A percentile compares a stretch with the other conserved stretches of the same genome.
phyloP scores from a whole-genome alignment of 30 jellyfish, hydroid and myxozoan species.

The Chironex yamaguchii region DNA sequence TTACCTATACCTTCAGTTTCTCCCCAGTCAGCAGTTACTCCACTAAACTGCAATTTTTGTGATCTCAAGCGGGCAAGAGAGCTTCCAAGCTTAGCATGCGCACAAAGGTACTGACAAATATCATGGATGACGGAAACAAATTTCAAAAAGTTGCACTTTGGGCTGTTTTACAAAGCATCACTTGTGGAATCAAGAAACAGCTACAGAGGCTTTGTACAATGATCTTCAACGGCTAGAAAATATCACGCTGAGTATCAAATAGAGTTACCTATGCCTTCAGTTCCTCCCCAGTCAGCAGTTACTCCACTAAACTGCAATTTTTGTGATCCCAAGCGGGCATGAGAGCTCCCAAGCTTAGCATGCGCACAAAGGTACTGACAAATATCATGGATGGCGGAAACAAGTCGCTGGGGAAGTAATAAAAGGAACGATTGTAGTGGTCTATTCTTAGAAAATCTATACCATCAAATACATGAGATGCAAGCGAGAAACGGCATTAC shows the following conservation, averaged over 20 bases:
- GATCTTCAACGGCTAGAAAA: not conserved
- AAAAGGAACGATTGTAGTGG: too few species aligned
- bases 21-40: conserved; percentile 95
- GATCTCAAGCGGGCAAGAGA: conserved; percentile 90
- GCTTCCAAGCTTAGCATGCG: conserved; percentile 90
- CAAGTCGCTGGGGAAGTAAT: conserved; percentile 61
- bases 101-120: conserved; percentile 87
- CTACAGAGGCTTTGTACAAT: not conserved
- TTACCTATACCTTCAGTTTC: conserved; percentile 93
- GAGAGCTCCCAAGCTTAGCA: conserved; percentile 88
- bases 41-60: conserved; percentile 71
- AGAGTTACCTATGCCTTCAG: conserved; percentile 87
- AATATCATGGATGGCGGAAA: conserved; percentile 68
- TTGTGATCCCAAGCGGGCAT: conserved; percentile 89
- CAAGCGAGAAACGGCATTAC: too few species aligned
- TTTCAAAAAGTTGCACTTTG: too few species aligned
- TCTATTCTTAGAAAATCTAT: too few species aligned
- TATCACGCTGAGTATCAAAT: too few species aligned
- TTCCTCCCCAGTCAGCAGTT: conserved; percentile 96
- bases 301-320: conserved; percentile 77
- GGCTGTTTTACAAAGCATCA: too few species aligned
- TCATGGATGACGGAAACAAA: conserved; percentile 63
- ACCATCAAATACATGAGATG: too few species aligned
- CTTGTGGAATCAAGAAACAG: not conserved
- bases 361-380: conserved; percentile 92